phyloP scores from a whole-genome alignment of 2,797 vertebrate genomes.

The Lagocephalus sceleratus region DNA sequence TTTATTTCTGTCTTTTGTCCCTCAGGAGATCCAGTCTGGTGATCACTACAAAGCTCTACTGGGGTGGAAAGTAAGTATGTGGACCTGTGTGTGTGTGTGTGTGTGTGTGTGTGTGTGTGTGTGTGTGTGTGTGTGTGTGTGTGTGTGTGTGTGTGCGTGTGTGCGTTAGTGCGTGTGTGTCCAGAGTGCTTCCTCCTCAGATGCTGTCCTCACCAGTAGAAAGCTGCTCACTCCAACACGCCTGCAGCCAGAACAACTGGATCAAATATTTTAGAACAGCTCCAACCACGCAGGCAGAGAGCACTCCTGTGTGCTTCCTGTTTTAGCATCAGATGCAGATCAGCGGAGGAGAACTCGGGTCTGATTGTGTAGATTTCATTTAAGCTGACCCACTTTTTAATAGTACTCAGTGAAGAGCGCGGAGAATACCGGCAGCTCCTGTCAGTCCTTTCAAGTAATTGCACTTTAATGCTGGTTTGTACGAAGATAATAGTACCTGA shows the following conservation, averaged over 20 bases:
- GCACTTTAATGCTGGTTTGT: too few species aligned
- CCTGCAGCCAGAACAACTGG: slow-evolving; percentile 20
- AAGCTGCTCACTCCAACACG: slow-evolving; percentile 12
- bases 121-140: slow-evolving; percentile 8
- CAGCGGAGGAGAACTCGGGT: slow-evolving; percentile 8
- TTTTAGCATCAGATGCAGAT: slow-evolving; percentile 21
- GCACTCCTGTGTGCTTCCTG: slow-evolving; percentile 1
- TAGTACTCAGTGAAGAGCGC: not conserved
- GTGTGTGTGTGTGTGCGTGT: slow-evolving; percentile 1
- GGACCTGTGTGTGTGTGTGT: slow-evolving; percentile 9
- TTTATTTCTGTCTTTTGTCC: slow-evolving; percentile 37
- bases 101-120: not conserved
- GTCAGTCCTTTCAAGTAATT: too few species aligned
- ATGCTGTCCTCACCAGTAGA: slow-evolving; percentile 15
- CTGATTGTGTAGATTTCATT: slow-evolving; percentile 24
- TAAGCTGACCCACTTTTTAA: slow-evolving; percentile 24
- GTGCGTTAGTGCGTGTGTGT: slow-evolving; percentile 2
- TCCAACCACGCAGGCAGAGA: slow-evolving; percentile 9
- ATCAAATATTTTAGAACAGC: slow-evolving; percentile 27
- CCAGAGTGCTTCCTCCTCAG: slow-evolving; percentile 20
- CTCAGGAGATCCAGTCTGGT: slow-evolving; percentile 94
- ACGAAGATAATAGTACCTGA: too few species aligned
- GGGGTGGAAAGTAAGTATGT: slow-evolving; percentile 97
- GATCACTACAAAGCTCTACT: slow-evolving; percentile 98
- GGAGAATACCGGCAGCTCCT: slow-evolving; percentile 1